Base-by-base conservation (phyloP, 2,888 invertebrate genomes). In the Hypsopygia costalis region DNA sequence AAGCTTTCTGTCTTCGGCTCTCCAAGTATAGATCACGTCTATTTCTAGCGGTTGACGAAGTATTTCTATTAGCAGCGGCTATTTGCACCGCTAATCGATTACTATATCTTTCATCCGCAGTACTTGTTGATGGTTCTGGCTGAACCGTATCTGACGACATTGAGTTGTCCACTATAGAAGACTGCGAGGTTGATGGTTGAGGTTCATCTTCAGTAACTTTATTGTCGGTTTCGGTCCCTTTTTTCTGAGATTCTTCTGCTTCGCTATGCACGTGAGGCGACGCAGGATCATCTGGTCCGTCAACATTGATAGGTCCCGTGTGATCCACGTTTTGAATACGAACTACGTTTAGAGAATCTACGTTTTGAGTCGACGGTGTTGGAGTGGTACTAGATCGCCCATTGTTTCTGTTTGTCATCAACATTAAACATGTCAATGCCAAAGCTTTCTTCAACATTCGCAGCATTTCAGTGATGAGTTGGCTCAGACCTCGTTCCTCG, bases 1-100 rank as follows among this genome's bases (percentile, higher is more conserved):
- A 58, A 8, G 88, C 89, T 61, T 81, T 85, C 39, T 70, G 66
- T 16, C 83, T 69, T 50, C 69, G 80, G 37, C 70, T 69, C 53
- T 86, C 83, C 35, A 80, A 46, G 46, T 89, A 89, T 10, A 80
- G 46, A 10, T 89, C 87, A 42, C 80, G 63, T 52, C 89, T 66
- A 40, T 66, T 76, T 40, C 76, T 69, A 1, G 88, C 88, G 9
- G 83, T 86, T 11, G 63, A 49, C 1, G 89, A 88, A 44, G 63
- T 72, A 57, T 88, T 89, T 56, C 81, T 74, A 44, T 89, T 89
- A 0, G 85, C 89, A 7, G 78, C 87, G 5, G 89, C 65, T 47
- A 89, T 89, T 55, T 85, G 87, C 3, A 88, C 85, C 0, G 88
- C 88, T 7, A 89, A 70, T 1, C 88, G 79, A 52, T 80, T 76